phyloP scores from a whole-genome alignment of 1,140 invertebrate species.

The Yoshiicerus persimilis region DNA sequence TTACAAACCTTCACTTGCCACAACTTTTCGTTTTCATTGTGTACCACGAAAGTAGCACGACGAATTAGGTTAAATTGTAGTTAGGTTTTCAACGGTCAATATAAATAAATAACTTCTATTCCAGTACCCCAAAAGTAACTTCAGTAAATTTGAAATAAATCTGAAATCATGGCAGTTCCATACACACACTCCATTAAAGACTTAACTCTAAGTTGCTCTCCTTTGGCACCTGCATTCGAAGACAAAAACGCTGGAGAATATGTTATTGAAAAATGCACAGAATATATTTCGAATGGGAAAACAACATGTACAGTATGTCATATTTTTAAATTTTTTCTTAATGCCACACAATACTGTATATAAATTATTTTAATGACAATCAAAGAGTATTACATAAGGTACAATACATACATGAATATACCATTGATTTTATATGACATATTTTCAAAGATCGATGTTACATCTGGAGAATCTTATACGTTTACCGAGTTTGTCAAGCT shows the following conservation, averaged over 20 bases:
- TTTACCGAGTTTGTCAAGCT: neutral
- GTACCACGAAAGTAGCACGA: too few species aligned
- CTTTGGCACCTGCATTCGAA: neutral
- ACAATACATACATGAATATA: neutral
- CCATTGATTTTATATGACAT: neutral
- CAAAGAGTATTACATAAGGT: too few species aligned
- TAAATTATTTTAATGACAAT: too few species aligned
- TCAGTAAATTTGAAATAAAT: too few species aligned
- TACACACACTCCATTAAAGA: neutral
- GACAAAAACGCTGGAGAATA: neutral
- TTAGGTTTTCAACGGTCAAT: too few species aligned
- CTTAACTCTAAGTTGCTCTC: neutral
- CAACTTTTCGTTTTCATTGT: too few species aligned
- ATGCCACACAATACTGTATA: too few species aligned
- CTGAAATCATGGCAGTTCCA: neutral
- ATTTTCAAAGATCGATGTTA: neutral
- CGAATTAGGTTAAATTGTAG: too few species aligned
- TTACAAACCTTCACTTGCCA: too few species aligned
- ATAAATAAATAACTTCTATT: too few species aligned
- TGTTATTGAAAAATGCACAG: neutral
- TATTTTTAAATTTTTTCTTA: too few species aligned
- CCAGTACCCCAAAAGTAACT: too few species aligned
- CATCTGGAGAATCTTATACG: constrained; percentile 27
- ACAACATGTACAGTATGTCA: neutral
- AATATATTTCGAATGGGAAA: neutral